Percentiles rank a stretch among this genome's conserved stretches.
Evolutionary conservation across 2,888 invertebrate genomes (phyloP).

Genomic region (Phoronis australis): DNA sequence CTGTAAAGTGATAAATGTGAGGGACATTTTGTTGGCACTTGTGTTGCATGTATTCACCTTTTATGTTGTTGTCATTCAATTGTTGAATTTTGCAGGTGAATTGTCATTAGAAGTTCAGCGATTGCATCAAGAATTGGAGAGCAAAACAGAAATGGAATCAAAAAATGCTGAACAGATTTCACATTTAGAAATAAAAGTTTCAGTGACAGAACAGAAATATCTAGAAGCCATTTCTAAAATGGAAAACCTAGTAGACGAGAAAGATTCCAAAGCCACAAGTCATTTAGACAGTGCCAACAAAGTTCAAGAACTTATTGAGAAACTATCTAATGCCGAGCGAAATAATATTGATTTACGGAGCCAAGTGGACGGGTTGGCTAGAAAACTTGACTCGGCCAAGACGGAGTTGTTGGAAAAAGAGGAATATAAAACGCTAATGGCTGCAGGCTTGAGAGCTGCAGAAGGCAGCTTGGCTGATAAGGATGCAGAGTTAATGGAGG

Average conservation of each 20-base stretch:
- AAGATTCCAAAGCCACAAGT: constrained; percentile 13
- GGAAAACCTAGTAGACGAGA: background rate
- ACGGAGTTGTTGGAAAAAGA: constrained; percentile 1
- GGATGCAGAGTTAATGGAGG: background rate
- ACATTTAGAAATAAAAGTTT: background rate
- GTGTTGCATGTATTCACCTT: too few relatives aligned
- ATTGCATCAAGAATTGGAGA: too few relatives aligned
- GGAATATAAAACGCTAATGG: background rate
- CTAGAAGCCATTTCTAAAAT: background rate
- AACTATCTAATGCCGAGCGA: constrained; percentile 13
- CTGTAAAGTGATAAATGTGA: too few relatives aligned
- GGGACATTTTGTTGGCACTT: too few relatives aligned
- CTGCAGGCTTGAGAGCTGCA: background rate
- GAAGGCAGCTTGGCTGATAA: background rate
- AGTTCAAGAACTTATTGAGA: constrained; percentile 12
- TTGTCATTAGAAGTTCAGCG: too few relatives aligned
- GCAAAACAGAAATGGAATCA: constrained; percentile 1
- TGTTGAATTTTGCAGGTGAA: too few relatives aligned
- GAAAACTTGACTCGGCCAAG: constrained; percentile 5
- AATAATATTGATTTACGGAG: constrained; percentile 9
- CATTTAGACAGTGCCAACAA: constrained; percentile 16
- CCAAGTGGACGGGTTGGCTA: constrained; percentile 7
- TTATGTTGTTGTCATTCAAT: too few relatives aligned
- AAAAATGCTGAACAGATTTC: constrained; percentile 12
- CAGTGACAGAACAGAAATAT: background rate